phyloP scores from a whole-genome alignment of 2,113 vertebrate species.

The Anarrhichthys ocellatus region DNA sequence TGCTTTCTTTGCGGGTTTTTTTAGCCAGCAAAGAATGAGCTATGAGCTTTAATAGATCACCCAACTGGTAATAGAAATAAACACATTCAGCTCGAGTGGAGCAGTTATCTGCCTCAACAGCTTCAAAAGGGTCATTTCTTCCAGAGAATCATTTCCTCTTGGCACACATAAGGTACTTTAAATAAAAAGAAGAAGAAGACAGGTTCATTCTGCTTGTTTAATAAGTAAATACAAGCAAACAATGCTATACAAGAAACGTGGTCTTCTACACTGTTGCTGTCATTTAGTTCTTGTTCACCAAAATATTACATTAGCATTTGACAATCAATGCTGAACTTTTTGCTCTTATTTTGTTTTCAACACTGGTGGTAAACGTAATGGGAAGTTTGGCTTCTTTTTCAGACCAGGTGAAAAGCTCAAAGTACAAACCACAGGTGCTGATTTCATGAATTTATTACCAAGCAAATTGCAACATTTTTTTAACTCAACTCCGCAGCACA shows the following conservation, averaged over 20 bases:
- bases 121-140: slow-evolving; percentile 46
- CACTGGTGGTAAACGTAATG: neutral
- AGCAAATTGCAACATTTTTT: slow-evolving; percentile 1
- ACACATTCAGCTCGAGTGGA: slow-evolving; percentile 41
- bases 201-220: neutral
- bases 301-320: slow-evolving; percentile 14
- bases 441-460: slow-evolving; percentile 3
- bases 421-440: slow-evolving; percentile 20
- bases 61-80: slow-evolving; percentile 33
- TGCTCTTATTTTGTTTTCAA: neutral
- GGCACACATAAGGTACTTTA: neutral
- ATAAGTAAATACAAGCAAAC: slow-evolving; percentile 18
- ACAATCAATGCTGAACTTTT: neutral
- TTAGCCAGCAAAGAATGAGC: neutral
- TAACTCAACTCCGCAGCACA: neutral
- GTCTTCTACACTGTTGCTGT: slow-evolving; percentile 24
- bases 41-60: slow-evolving; percentile 37
- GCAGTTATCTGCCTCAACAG: slow-evolving; percentile 44
- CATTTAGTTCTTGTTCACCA: slow-evolving; percentile 5
- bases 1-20: neutral
- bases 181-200: slow-evolving; percentile 23
- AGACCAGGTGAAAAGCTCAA: neutral
- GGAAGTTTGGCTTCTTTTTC: neutral
- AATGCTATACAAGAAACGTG: slow-evolving; percentile 11
- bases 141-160: slow-evolving; percentile 25